phyloP scores from a whole-genome alignment of 2,888 invertebrate genomes.

The Orthonevra nobilis region DNA sequence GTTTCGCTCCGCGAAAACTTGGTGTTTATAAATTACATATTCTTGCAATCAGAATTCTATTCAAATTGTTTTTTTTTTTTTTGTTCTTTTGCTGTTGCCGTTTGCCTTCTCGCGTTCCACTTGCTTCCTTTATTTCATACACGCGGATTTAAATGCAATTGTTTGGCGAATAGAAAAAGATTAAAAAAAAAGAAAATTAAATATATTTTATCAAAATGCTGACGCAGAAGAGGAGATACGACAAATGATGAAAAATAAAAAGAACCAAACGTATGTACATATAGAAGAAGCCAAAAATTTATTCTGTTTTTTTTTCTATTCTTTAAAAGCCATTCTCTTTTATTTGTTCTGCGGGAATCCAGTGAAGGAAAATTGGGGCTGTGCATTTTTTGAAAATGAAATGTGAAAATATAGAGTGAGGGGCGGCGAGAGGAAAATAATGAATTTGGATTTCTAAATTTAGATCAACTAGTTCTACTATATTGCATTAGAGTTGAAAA shows the following conservation, averaged over 20 bases:
- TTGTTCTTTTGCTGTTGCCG: slow-evolving; percentile 18
- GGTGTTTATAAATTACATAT: slow-evolving; percentile 66
- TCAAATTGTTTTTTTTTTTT: slow-evolving; percentile 42
- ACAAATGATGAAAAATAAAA: slow-evolving; percentile 28
- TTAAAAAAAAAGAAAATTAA: too few relatives aligned
- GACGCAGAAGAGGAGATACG: slow-evolving; percentile 59
- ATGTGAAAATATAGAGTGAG: neutral
- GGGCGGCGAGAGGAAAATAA: neutral
- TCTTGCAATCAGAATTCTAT: slow-evolving; percentile 60
- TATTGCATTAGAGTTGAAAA: too few relatives aligned
- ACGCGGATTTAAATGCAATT: slow-evolving; percentile 10
- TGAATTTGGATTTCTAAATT: slow-evolving; percentile 43
- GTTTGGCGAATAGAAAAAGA: too few relatives aligned
- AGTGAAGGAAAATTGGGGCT: neutral
- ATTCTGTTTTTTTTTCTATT: too few relatives aligned
- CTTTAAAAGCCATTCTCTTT: too few relatives aligned
- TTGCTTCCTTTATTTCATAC: slow-evolving; percentile 33
- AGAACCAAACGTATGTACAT: slow-evolving; percentile 46
- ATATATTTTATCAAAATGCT: too few relatives aligned
- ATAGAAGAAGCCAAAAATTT: too few relatives aligned
- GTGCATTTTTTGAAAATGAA: neutral
- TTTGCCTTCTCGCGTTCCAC: slow-evolving; percentile 23
- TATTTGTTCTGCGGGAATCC: neutral
- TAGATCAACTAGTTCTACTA: slow-evolving; percentile 35
- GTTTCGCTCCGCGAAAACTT: slow-evolving; percentile 72